Base-by-base conservation (phyloP, 2,888 invertebrate species). In the Rhamnusium bicolor region DNA sequence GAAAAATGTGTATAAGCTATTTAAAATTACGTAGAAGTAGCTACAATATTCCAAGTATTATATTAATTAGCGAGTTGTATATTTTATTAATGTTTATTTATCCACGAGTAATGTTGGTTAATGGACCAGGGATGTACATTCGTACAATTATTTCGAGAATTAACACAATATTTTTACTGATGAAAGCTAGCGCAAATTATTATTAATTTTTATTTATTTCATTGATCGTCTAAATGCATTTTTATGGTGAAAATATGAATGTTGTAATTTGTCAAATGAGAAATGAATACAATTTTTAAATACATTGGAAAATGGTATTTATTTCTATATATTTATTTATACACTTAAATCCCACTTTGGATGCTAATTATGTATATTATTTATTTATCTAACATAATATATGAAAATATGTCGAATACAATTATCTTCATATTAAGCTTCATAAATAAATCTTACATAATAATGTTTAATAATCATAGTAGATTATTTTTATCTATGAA, bases 1-100 rank as follows among this genome's bases (percentile, higher is more conserved):
- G 73, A 79, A 79, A 78, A 78, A 78, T 79, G 29, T 74, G 63
- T 73, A 70, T 74, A 66, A 66, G 69, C 66, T 56, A 56, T 74
- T 63, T 66, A 66, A 74, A 71, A 71, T 75, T 47, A 73, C 71
- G 66, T 72, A 71, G 68, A 73, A 71, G 69, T 49, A 70, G 75
- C 79, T 75, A 77, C 76, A 69, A 71, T 71, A 70, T 73, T 70
- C 61, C 56, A 61, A 67, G 62, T 62, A 67, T 72, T 46, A 10
- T 68, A 68, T 72, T 72, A 72, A 72, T 72, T 72, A 72, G 68
- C 62, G 61, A 32, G 60, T 68, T 72, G 53, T 72, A 47, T 21
- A 62, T 32, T 62, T 67, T 71, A 71, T 58, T 71, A 71, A 66
- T 66, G 51, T n/a, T 3, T 65, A 56, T 53, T 61, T 58, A 69